Percentiles rank a stretch among this genome's conserved stretches.
Evolutionary conservation across 2,113 vertebrate genomes (phyloP).

Genomic region (Oenanthe oenanthe): DNA sequence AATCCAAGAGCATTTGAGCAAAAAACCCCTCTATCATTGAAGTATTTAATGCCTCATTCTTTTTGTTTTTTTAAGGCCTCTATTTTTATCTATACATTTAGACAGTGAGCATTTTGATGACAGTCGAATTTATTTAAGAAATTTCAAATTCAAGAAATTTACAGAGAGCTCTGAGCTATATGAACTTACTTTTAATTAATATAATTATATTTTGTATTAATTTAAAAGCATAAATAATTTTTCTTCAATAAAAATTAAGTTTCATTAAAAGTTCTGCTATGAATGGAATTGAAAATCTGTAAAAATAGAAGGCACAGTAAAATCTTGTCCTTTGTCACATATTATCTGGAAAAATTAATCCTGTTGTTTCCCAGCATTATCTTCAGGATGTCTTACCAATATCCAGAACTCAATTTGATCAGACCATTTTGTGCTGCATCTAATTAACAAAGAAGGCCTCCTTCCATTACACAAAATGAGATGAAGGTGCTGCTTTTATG

Average conservation of each 20-base stretch:
- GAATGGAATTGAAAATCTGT: neutral
- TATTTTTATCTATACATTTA: neutral
- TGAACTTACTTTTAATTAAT: neutral
- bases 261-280: neutral
- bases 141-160: neutral
- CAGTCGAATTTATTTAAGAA: neutral
- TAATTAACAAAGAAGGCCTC: neutral
- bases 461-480: neutral
- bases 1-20: neutral
- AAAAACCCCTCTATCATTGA: rapidly evolving
- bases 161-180: neutral
- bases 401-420: neutral
- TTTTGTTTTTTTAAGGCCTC: neutral
- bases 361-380: neutral
- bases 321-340: neutral
- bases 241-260: neutral
- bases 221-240: neutral
- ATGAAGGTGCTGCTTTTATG: neutral
- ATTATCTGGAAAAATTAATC: neutral
- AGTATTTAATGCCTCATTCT: neutral
- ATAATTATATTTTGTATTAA: neutral
- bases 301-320: neutral
- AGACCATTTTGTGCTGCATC: neutral
- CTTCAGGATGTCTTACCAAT: neutral
- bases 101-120: neutral